Percentiles rank a stretch among this genome's conserved stretches.
These are phyloP conservation scores for Neria commutata DNA, from an alignment of 2,888 invertebrate genomes.

Conservation along the genomic window DNA sequence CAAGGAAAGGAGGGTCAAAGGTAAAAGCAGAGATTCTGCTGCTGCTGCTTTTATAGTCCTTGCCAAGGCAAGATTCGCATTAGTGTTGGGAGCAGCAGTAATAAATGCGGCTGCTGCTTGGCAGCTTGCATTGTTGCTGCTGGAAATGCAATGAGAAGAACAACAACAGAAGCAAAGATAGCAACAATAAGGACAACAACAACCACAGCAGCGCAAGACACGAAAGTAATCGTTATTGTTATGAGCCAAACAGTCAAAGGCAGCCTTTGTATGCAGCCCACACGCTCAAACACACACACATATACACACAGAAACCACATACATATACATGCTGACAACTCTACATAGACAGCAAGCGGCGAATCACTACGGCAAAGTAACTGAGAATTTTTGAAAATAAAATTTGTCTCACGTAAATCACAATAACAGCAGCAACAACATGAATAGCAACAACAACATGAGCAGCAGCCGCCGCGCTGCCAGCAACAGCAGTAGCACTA, in stretches of 20 bases:
- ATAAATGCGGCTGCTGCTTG: neutral
- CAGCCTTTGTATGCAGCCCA: neutral
- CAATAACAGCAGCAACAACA: neutral
- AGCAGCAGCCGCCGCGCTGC: neutral
- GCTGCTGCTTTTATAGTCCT: too few species aligned
- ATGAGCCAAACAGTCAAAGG: neutral
- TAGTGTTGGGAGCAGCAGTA: neutral
- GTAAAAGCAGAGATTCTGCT: neutral
- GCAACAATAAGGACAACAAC: neutral
- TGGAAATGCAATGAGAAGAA: neutral
- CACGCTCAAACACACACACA: neutral
- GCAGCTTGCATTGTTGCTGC: neutral
- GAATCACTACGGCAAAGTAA: neutral
- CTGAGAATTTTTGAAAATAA: neutral
- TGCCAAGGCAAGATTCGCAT: neutral
- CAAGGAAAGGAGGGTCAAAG: neutral
- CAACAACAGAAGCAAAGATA: neutral
- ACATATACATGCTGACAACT: too few species aligned
- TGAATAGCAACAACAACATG: neutral
- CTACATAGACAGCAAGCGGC: neutral
- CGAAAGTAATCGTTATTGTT: neutral
- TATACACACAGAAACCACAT: neutral
- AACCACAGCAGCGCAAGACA: neutral
- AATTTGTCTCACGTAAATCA: neutral
- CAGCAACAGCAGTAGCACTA: neutral